These are phyloP conservation scores for Drosophila oshimai DNA, from an alignment of 1,140 invertebrate species.

Conservation along the genomic window DNA sequence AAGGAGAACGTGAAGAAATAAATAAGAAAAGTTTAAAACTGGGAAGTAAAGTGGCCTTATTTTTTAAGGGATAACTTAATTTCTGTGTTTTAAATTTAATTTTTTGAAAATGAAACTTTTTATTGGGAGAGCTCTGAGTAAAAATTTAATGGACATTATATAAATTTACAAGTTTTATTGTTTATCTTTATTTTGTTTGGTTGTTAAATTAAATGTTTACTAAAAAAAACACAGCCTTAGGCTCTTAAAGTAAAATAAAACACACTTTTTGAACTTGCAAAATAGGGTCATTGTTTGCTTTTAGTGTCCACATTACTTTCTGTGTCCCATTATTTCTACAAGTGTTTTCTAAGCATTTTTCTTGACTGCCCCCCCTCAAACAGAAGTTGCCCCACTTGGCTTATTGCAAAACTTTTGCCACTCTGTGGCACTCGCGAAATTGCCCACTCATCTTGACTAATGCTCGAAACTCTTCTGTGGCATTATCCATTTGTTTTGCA, in stretches of 20 bases:
- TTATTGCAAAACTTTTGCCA: slow-evolving; percentile 50
- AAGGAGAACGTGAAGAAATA: not conserved
- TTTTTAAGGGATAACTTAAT: not conserved
- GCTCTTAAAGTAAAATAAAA: not conserved
- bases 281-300: too few relatives aligned
- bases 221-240: too few relatives aligned
- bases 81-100: not conserved
- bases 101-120: too few relatives aligned
- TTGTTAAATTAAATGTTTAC: too few relatives aligned
- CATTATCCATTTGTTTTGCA: slow-evolving; percentile 14
- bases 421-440: slow-evolving; percentile 31
- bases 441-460: slow-evolving; percentile 44
- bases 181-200: too few relatives aligned
- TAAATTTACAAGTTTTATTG: too few relatives aligned
- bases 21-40: not conserved
- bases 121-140: too few relatives aligned
- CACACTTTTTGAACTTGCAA: not conserved
- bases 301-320: not conserved
- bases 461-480: slow-evolving; percentile 25
- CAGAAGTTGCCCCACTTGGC: slow-evolving; percentile 14
- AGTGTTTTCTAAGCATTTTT: slow-evolving; percentile 12
- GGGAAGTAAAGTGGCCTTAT: not conserved
- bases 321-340: slow-evolving; percentile 10
- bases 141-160: too few relatives aligned
- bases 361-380: not conserved